Percentiles rank a stretch among this genome's conserved stretches.
Conservation (phyloP, 1,140 invertebrate species). For the Drosophila arawakana region DNA sequence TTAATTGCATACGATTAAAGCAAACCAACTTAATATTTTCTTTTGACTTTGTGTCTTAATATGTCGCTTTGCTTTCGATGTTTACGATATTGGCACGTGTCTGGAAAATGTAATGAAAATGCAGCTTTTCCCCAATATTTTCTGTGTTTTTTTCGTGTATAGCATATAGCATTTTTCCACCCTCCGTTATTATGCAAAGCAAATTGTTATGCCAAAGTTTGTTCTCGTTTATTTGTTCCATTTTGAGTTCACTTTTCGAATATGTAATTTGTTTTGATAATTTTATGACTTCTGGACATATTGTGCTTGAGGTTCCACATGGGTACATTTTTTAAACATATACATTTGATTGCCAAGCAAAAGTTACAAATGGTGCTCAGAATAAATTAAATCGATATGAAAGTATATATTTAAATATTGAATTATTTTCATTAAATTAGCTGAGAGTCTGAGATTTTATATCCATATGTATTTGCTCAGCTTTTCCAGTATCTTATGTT, state of each 20-base stretch:
- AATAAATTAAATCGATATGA: too few relatives aligned
- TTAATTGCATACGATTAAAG: constrained; percentile 22
- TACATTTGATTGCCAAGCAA: too few relatives aligned
- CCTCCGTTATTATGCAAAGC: constrained; percentile 37
- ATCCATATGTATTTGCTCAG: too few relatives aligned
- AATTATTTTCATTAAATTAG: background rate
- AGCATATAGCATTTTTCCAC: too few relatives aligned
- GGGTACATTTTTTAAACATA: background rate
- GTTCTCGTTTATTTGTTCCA: constrained; percentile 33
- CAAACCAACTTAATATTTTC: constrained; percentile 17
- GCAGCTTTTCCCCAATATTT: constrained; percentile 2
- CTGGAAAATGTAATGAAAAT: constrained; percentile 42
- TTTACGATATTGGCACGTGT: constrained; percentile 62
- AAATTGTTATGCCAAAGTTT: constrained; percentile 60
- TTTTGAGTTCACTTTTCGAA: constrained; percentile 21
- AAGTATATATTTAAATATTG: too few relatives aligned
- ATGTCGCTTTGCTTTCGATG: constrained; percentile 35
- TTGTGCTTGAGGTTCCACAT: constrained; percentile 1
- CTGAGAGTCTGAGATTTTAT: too few relatives aligned
- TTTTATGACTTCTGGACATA: constrained; percentile 31
- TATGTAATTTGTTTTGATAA: constrained; percentile 41
- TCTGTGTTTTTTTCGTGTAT: too few relatives aligned
- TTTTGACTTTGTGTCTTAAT: constrained; percentile 18
- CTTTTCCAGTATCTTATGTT: too few relatives aligned
- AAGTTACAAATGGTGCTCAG: too few relatives aligned